These are phyloP conservation scores for Taurulus bubalis DNA, from an alignment of 2,113 vertebrate genomes.

Conservation along the genomic window DNA sequence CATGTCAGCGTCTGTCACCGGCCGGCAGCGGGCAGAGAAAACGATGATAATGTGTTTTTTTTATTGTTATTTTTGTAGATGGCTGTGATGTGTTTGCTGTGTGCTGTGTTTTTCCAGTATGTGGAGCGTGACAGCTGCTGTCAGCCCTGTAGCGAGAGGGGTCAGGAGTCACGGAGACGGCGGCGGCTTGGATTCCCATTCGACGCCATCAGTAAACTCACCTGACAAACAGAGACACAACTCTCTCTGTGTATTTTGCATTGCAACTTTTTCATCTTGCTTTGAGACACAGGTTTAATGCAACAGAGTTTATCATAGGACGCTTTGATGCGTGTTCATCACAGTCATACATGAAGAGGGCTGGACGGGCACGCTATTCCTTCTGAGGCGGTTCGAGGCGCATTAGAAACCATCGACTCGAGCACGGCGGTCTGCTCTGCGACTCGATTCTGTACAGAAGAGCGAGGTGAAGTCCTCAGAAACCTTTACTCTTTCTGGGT, in stretches of 20 bases:
- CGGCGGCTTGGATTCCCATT: not conserved
- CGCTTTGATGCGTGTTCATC: too few species aligned
- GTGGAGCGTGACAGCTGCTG: slow-evolving; percentile 46
- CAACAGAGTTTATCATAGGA: not conserved
- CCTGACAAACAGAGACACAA: not conserved
- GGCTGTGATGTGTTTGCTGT: slow-evolving; percentile 50
- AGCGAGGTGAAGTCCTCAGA: too few species aligned
- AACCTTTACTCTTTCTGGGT: too few species aligned
- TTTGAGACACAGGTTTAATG: not conserved
- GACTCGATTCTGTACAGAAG: too few species aligned
- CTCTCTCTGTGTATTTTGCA: not conserved
- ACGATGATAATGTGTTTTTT: slow-evolving; percentile 55
- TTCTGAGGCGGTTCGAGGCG: too few species aligned
- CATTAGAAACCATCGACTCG: too few species aligned
- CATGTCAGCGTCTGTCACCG: slow-evolving; percentile 47
- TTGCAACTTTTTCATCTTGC: not conserved
- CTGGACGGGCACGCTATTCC: too few species aligned
- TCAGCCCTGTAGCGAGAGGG: slow-evolving; percentile 21
- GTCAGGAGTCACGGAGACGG: slow-evolving; percentile 37
- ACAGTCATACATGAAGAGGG: not conserved
- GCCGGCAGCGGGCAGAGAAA: slow-evolving; percentile 43
- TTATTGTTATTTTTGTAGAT: slow-evolving; percentile 2
- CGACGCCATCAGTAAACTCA: not conserved
- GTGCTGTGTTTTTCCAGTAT: slow-evolving; percentile 18
- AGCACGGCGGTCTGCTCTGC: too few species aligned